Percentiles rank a stretch among this genome's conserved stretches.
These are phyloP conservation scores for Ganaspis sp. DNA, from an alignment of 1,140 invertebrate species.

Conservation along the genomic window DNA sequence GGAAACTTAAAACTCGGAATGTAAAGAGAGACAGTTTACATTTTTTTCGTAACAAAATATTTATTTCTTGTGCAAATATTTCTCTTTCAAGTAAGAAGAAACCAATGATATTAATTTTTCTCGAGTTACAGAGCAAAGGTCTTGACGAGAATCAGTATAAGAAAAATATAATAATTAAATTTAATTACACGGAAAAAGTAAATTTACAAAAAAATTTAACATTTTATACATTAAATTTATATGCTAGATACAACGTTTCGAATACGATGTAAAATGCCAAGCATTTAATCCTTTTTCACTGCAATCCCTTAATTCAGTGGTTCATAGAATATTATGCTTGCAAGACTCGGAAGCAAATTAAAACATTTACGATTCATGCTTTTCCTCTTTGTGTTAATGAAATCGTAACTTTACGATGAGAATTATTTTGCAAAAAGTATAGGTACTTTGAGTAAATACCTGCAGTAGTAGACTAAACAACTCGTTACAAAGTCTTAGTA, in stretches of 20 bases:
- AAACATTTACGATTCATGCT: neutral
- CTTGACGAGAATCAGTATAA: too few species aligned
- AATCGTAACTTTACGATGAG: neutral
- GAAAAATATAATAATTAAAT: too few species aligned
- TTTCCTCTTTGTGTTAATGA: neutral
- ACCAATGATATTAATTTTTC: too few species aligned
- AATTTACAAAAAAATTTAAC: too few species aligned
- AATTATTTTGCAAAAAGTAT: neutral
- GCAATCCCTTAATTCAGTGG: neutral
- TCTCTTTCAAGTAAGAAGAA: neutral
- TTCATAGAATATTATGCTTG: neutral
- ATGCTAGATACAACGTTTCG: neutral
- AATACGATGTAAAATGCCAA: neutral
- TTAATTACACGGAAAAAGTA: too few species aligned
- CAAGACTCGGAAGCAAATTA: neutral
- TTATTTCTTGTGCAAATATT: neutral
- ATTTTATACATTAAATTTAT: neutral
- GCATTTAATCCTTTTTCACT: neutral
- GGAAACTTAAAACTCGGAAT: neutral
- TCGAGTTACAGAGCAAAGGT: too few species aligned
- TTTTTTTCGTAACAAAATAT: neutral
- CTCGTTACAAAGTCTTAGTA: too few species aligned
- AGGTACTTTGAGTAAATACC: too few species aligned
- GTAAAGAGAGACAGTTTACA: neutral
- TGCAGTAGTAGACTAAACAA: too few species aligned